phyloP scores from a whole-genome alignment of 2,888 invertebrate genomes.

The Sialis fuliginosa region DNA sequence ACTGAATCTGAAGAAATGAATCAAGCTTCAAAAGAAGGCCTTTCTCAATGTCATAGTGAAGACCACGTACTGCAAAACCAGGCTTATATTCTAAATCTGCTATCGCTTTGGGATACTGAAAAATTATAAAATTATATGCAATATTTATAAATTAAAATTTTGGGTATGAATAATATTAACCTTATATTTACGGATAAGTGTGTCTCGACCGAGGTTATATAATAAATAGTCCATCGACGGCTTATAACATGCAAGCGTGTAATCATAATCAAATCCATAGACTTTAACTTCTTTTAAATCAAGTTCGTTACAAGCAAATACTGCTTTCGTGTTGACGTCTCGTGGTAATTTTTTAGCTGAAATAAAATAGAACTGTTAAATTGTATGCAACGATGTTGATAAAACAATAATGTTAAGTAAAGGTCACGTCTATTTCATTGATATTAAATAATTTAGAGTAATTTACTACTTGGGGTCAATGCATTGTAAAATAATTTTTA shows the following conservation, averaged over 20 bases:
- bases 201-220: constrained; percentile 77
- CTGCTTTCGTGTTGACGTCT: constrained; percentile 71
- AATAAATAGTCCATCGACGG: constrained; percentile 74
- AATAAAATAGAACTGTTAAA: constrained; percentile 13
- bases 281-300: constrained; percentile 81
- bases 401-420: too few species aligned
- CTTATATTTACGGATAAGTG: constrained; percentile 73
- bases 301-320: constrained; percentile 93
- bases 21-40: constrained; percentile 87
- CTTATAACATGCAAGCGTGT: constrained; percentile 90
- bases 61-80: constrained; percentile 87
- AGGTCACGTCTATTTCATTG: too few species aligned
- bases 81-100: constrained; percentile 68
- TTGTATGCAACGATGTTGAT: too few species aligned
- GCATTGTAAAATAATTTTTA: too few species aligned
- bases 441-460: too few species aligned
- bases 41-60: constrained; percentile 96
- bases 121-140: constrained; percentile 12
- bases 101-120: constrained; percentile 79
- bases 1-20: constrained; percentile 90
- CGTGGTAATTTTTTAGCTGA: constrained; percentile 72
- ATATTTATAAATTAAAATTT: constrained; percentile 1
- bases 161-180: constrained; percentile 26
- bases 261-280: constrained; percentile 97
- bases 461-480: too few species aligned